Conservation (phyloP, 2,113 vertebrate genomes). For the Malurus melanocephalus region DNA sequence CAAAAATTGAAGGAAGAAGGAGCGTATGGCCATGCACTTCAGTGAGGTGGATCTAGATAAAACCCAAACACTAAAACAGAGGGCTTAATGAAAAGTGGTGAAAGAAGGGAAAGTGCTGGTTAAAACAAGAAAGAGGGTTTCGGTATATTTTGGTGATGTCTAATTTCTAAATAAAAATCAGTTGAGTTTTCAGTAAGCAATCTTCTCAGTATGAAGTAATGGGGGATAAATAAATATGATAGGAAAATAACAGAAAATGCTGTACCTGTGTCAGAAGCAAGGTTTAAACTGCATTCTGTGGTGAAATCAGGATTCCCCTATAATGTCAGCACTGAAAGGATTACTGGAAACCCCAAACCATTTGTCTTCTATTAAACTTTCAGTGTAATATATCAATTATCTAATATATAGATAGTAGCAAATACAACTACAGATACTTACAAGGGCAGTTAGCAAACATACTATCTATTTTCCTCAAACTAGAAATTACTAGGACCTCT, state of each 20-base stretch:
- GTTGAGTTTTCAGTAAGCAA: not conserved
- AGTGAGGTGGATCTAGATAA: not conserved
- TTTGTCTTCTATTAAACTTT: not conserved
- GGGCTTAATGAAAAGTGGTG: not conserved
- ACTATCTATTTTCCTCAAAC: not conserved
- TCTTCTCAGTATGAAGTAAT: not conserved
- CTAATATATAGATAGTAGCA: not conserved
- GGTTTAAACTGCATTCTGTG: not conserved
- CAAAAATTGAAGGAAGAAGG: not conserved
- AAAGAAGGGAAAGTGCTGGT: not conserved
- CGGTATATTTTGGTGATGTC: not conserved
- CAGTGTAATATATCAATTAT: not conserved
- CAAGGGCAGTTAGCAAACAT: not conserved
- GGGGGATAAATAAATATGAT: not conserved
- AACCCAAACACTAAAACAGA: not conserved
- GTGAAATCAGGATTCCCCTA: not conserved
- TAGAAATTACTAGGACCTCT: not conserved
- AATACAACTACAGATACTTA: not conserved
- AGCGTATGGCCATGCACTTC: not conserved
- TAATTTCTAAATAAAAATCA: not conserved
- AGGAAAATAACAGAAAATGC: not conserved
- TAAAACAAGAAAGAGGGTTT: not conserved
- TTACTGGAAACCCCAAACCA: not conserved
- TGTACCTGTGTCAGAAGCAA: not conserved
- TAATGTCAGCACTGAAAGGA: not conserved